Conservation (phyloP, 2,888 invertebrate species). For the Pristionchus entomophagus region DNA sequence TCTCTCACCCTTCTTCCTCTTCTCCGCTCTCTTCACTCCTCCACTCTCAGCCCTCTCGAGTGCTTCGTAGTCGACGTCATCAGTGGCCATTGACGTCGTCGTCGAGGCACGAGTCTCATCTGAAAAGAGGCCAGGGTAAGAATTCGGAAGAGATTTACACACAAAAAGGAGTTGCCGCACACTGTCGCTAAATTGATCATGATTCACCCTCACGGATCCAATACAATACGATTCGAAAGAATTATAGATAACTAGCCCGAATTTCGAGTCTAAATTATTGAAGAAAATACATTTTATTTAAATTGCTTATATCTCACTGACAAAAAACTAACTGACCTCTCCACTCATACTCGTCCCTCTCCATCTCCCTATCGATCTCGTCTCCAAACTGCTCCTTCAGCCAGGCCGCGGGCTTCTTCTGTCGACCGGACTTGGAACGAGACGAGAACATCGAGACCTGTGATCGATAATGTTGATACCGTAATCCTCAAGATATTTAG, state of each 20-base stretch:
- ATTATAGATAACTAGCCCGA: too few relatives aligned
- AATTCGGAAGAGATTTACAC: too few relatives aligned
- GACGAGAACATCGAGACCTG: constrained; percentile 44
- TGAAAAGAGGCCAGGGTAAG: not conserved
- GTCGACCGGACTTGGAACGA: constrained; percentile 29
- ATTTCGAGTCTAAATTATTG: too few relatives aligned
- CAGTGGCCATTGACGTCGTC: too few relatives aligned
- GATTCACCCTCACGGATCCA: too few relatives aligned
- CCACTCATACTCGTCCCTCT: constrained; percentile 17
- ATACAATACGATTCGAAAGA: too few relatives aligned
- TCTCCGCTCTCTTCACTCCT: not conserved
- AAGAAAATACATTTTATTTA: too few relatives aligned
- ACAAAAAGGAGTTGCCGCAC: too few relatives aligned
- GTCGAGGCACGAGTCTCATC: not conserved
- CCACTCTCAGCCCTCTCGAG: constrained; percentile 39
- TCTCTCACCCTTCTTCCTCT: not conserved
- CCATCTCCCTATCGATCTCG: constrained; percentile 33
- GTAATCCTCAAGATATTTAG: too few relatives aligned
- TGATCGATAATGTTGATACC: not conserved
- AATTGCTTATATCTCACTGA: not conserved
- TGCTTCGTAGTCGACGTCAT: constrained; percentile 38
- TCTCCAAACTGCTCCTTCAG: constrained; percentile 38
- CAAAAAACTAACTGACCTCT: not conserved
- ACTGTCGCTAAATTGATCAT: too few relatives aligned
- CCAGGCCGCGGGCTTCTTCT: constrained; percentile 36